Evolutionary conservation across 2,113 vertebrate genomes (phyloP).

Genomic region (Pycnonotus jocosus): DNA sequence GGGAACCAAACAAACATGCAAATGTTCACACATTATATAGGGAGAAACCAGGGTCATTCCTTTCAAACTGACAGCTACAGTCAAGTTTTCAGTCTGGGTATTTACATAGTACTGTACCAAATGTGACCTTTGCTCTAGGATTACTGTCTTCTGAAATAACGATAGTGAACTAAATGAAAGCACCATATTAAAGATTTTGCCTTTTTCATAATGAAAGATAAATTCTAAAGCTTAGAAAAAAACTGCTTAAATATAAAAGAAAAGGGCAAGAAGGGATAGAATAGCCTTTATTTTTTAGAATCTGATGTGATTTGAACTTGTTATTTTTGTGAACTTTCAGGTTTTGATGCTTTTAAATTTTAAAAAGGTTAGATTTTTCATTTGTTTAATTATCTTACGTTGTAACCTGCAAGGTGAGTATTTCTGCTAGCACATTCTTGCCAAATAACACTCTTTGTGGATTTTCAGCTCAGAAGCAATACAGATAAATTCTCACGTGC

Average conservation of each 20-base stretch:
- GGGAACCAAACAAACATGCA: background rate
- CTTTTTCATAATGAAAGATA: background rate
- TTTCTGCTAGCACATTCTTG: background rate
- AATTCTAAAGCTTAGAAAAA: background rate
- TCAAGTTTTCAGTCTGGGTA: background rate
- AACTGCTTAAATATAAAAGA: background rate
- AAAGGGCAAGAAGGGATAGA: background rate
- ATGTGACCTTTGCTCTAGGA: conserved; percentile 17
- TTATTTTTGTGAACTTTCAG: background rate
- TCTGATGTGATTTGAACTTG: background rate
- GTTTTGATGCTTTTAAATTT: background rate
- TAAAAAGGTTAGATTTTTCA: background rate
- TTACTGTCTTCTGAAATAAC: background rate
- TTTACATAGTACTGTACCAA: background rate
- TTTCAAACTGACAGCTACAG: background rate
- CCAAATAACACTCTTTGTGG: background rate
- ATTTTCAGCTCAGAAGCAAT: background rate
- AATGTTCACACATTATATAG: background rate
- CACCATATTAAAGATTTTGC: background rate
- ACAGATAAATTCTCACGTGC: background rate
- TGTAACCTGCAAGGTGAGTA: background rate
- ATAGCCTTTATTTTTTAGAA: background rate
- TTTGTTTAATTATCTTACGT: background rate
- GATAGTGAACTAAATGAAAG: background rate
- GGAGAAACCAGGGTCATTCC: background rate